Percentiles rank a stretch among this genome's conserved stretches.
phyloP scores from a whole-genome alignment of 2,888 invertebrate species.

The Nomada fucata region DNA sequence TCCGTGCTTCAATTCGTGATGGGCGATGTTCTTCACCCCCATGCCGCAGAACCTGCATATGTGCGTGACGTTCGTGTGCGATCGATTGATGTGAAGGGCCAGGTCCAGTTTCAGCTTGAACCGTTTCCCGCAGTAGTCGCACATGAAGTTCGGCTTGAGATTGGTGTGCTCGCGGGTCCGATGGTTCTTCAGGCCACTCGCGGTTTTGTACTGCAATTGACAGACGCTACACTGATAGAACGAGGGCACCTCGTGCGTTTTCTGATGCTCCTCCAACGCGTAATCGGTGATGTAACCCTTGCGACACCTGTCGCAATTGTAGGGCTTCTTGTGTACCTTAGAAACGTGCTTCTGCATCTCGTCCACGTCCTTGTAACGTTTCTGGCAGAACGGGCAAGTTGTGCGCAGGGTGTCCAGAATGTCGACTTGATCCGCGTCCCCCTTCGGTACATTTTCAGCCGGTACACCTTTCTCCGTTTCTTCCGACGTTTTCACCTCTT shows the following conservation, averaged over 20 bases:
- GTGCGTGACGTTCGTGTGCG: conserved; percentile 55
- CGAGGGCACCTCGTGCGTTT: conserved; percentile 61
- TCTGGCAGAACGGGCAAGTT: conserved; percentile 71
- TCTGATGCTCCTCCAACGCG: conserved; percentile 60
- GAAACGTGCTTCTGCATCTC: conserved; percentile 66
- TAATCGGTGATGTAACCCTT: conserved; percentile 45
- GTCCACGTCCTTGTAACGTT: conserved; percentile 56
- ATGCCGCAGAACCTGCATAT: conserved; percentile 71
- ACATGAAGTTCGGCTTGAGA: conserved; percentile 55
- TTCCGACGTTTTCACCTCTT: no score
- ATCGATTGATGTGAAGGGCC: conserved; percentile 62
- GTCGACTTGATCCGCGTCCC: conserved; percentile 35
- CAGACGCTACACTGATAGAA: conserved; percentile 56
- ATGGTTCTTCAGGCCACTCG: conserved; percentile 62
- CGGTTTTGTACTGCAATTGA: conserved; percentile 66
- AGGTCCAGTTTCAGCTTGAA: conserved; percentile 70
- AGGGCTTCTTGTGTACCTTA: conserved; percentile 64
- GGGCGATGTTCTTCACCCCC: conserved; percentile 60
- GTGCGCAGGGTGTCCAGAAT: conserved; percentile 55
- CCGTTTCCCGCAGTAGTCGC: conserved; percentile 67
- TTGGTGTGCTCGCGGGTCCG: conserved; percentile 63
- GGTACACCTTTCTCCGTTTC: no score
- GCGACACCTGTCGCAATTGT: conserved; percentile 66
- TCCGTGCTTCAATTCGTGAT: conserved; percentile 68
- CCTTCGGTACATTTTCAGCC: background rate